These are phyloP conservation scores for Psammodynastes pulverulentus DNA, from an alignment of 2,113 vertebrate genomes.

Conservation along the genomic window DNA sequence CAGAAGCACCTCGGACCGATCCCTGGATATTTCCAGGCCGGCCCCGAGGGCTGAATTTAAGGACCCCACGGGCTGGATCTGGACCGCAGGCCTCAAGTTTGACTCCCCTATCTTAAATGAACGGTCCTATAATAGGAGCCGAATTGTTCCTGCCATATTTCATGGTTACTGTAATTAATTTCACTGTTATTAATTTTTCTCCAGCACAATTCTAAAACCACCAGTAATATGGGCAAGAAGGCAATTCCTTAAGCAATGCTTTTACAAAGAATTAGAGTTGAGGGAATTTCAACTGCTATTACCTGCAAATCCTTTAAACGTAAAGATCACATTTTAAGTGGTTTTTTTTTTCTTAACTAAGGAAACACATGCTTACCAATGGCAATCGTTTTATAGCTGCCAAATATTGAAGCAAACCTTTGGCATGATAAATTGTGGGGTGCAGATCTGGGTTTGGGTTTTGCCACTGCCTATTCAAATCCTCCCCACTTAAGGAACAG, in stretches of 20 bases:
- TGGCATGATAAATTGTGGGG: slow-evolving; percentile 96
- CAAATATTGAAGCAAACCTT: slow-evolving; percentile 94
- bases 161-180: neutral
- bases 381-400: slow-evolving; percentile 88
- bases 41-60: no score
- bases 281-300: neutral
- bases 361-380: slow-evolving; percentile 76
- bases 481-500: slow-evolving; percentile 97
- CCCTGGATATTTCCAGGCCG: no score
- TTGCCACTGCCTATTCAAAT: slow-evolving; percentile 98
- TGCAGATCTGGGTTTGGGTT: slow-evolving; percentile 90
- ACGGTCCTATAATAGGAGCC: neutral
- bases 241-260: neutral
- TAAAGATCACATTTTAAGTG: neutral
- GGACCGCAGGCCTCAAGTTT: no score
- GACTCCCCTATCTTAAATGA: neutral
- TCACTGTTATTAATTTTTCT: neutral
- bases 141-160: neutral
- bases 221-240: neutral
- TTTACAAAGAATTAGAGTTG: neutral
- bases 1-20: no score
- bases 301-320: neutral
- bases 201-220: neutral
- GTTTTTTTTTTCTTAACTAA: neutral
- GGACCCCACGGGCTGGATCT: no score